Evolutionary conservation across 2,797 vertebrate species (phyloP).

Genomic region (Hyperoplus immaculatus): DNA sequence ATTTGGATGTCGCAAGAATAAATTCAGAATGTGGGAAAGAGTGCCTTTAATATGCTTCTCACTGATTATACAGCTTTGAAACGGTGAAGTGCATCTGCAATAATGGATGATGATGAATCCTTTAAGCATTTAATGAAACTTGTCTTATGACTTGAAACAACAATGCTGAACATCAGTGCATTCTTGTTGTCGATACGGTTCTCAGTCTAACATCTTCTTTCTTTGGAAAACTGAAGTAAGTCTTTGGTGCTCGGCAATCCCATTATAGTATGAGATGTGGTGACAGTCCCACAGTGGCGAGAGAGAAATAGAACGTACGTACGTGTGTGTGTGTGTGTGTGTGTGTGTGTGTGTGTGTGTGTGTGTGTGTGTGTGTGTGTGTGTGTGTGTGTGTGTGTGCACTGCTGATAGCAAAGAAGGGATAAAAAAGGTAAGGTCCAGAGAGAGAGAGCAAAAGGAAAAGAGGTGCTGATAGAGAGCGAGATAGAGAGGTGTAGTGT

Average conservation of each 20-base stretch:
- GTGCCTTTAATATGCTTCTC: conserved; percentile 8
- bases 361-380: no score
- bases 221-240: conserved; percentile 39
- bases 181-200: neutral
- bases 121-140: conserved; percentile 19
- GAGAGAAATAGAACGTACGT: neutral
- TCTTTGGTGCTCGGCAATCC: conserved; percentile 44
- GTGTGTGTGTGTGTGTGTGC: neutral
- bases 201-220: conserved; percentile 10
- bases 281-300: conserved; percentile 54
- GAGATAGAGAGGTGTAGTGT: conserved; percentile 62
- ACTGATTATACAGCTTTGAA: conserved; percentile 1
- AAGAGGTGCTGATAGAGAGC: conserved; percentile 52
- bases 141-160: conserved; percentile 30
- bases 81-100: conserved; percentile 4
- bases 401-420: conserved; percentile 42
- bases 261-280: conserved; percentile 61
- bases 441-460: conserved; percentile 56
- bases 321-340: no score
- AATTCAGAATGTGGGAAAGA: neutral
- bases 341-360: no score
- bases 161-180: conserved; percentile 13
- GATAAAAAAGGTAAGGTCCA: conserved; percentile 56
- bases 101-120: neutral
- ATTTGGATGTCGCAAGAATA: neutral